Evolutionary conservation across 2,113 vertebrate species (phyloP).

Genomic region (Xiphorhynchus elegans): DNA sequence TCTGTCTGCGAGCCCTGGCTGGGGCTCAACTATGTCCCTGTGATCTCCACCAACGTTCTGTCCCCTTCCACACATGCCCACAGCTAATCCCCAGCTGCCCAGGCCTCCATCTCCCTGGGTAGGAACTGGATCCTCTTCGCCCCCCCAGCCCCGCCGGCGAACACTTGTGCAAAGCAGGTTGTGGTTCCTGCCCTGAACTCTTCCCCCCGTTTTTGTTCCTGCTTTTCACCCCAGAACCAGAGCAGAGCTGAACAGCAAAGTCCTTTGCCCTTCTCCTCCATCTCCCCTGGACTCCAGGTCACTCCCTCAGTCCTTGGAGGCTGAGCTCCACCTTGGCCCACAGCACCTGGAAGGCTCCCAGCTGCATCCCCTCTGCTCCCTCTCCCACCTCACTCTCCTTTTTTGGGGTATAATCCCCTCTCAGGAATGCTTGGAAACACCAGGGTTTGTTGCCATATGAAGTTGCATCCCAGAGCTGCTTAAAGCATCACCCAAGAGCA

Average conservation of each 20-base stretch:
- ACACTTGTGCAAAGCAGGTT: background rate
- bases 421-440: background rate
- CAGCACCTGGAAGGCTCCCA: background rate
- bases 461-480: background rate
- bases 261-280: background rate
- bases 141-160: background rate
- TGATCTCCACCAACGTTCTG: background rate
- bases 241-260: background rate
- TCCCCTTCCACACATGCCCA: background rate
- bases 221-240: background rate
- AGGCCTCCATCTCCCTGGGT: background rate
- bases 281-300: accelerated
- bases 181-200: background rate
- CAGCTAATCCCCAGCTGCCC: background rate
- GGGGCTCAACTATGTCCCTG: background rate
- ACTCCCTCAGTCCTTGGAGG: accelerated
- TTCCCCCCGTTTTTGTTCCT: background rate
- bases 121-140: background rate
- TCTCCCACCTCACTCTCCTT: background rate
- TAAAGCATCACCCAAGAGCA: background rate
- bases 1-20: background rate
- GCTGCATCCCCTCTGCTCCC: background rate
- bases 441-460: background rate
- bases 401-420: background rate
- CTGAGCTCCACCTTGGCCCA: accelerated